Evolutionary conservation across 2,888 invertebrate genomes (phyloP), one percentile per base, ranked within the genome.

Genomic region (Pollenia labialis): DNA sequence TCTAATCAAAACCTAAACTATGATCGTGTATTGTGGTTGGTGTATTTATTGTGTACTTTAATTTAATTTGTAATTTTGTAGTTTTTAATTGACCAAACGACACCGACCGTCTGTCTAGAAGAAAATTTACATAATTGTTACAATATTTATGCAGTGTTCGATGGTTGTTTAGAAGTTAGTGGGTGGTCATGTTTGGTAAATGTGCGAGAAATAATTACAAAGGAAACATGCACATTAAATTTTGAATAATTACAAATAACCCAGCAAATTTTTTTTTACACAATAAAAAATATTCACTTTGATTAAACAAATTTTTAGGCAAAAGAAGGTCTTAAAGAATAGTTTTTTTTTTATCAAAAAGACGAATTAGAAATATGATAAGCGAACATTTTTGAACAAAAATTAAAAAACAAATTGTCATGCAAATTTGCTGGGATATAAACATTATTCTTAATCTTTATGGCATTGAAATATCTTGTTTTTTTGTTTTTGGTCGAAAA

Each of bases 31-130:
- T 52, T 46, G 50, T 50, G 6, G 69, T 23, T 50, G 6, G 69
- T 23, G 32, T 72, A 52, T 58, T 60, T 75, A 4, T 56, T 18
- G 10, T 23, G 7, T 58, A 40, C 2, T 18, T n/a, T 44, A 14
- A 10, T 42, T 50, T 62, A 32, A 32, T 62, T 79, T 42, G 32
- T 23, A n/a, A 32, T 79, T 66, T 80, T 56, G 44, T 58, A 48
- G 32, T 50, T 74, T 54, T 71, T 82, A 85, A 82, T 85, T 85
- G 81, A 60, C 72, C 68, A 85, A 85, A 82, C 68, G 74, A 77
- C 58, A 69, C 81, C 81, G 85, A 71, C 46, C 44, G 62, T 10
- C 16, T 77, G 48, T 75, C 50, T 12, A 58, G n/a, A 48, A 40
- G 42, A 16, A 83, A 64, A 77, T 66, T 72, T 66, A 66, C n/a